Percentiles rank a stretch among this genome's conserved stretches.
Conservation (phyloP, 2,797 vertebrate genomes). For the Helostoma temminkii region DNA sequence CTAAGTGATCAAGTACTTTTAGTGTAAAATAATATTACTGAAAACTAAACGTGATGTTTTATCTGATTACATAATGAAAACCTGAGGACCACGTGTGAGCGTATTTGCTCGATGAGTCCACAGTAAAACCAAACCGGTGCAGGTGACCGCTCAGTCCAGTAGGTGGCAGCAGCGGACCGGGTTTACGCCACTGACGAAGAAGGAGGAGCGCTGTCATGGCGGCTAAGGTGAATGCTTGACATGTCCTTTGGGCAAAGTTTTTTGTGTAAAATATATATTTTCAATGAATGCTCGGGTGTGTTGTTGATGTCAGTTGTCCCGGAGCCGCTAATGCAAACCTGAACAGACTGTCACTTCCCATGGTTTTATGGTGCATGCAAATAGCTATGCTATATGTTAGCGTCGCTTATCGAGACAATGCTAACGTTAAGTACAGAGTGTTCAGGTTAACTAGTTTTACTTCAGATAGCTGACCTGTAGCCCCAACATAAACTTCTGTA, state of each 20-base stretch:
- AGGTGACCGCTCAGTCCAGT: not conserved
- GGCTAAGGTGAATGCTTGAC: constrained; percentile 84
- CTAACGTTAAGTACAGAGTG: too few relatives aligned
- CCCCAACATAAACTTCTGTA: not conserved
- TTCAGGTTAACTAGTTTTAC: too few relatives aligned
- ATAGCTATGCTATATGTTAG: constrained; percentile 36
- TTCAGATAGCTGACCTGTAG: not conserved
- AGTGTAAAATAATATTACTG: not conserved
- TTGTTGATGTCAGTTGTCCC: too few relatives aligned
- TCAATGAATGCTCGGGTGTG: not conserved
- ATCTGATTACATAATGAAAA: not conserved
- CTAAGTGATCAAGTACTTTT: too few relatives aligned
- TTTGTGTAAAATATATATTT: not conserved
- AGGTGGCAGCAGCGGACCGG: constrained; percentile 51
- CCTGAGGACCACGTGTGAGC: not conserved
- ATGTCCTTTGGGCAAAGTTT: constrained; percentile 45
- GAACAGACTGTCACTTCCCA: not conserved
- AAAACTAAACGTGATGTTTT: not conserved
- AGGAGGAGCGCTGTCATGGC: constrained; percentile 81
- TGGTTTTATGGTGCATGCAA: not conserved
- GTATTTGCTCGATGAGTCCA: not conserved
- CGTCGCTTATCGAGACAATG: constrained; percentile 4
- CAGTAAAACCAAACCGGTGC: not conserved
- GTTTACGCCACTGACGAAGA: constrained; percentile 3
- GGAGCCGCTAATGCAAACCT: too few relatives aligned